Conservation (phyloP, 2,888 invertebrate species). For the Amphimallon solstitiale region DNA sequence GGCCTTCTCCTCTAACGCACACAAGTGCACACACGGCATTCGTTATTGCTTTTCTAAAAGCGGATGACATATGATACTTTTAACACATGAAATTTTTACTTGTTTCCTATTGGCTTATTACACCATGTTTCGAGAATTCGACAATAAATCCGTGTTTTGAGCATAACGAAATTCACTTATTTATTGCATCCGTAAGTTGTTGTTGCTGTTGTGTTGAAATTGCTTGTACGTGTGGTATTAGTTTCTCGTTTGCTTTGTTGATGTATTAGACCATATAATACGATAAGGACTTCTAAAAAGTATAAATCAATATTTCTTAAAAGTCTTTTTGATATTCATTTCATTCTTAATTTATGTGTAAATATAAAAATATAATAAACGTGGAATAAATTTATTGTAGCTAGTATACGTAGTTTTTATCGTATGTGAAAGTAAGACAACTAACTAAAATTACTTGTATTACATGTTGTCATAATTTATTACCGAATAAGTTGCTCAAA, state of each 20-base stretch:
- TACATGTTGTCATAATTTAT: too few species aligned
- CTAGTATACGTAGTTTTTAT: too few species aligned
- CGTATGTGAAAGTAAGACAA: too few species aligned
- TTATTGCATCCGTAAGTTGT: conserved; percentile 29
- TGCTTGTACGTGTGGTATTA: conserved; percentile 12
- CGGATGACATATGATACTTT: conserved; percentile 47
- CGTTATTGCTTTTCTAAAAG: conserved; percentile 48
- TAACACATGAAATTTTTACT: conserved; percentile 37
- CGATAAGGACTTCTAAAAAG: neutral
- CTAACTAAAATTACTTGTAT: too few species aligned
- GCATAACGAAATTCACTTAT: conserved; percentile 29
- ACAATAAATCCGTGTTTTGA: conserved; percentile 33
- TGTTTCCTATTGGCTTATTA: conserved; percentile 33
- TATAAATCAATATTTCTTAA: too few species aligned
- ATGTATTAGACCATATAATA: conserved; percentile 2
- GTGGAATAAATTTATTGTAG: too few species aligned
- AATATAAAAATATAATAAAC: too few species aligned
- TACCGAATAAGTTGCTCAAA: too few species aligned
- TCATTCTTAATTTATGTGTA: too few species aligned
- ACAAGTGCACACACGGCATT: conserved; percentile 34
- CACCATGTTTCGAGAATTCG: conserved; percentile 30
- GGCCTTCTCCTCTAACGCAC: conserved; percentile 44
- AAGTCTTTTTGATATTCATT: too few species aligned
- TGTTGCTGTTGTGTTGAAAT: conserved; percentile 15
- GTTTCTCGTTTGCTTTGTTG: conserved; percentile 3